These are phyloP conservation scores for Melanotaenia pygmaea DNA, from an alignment of 2,797 vertebrate species.

Conservation along the genomic window DNA sequence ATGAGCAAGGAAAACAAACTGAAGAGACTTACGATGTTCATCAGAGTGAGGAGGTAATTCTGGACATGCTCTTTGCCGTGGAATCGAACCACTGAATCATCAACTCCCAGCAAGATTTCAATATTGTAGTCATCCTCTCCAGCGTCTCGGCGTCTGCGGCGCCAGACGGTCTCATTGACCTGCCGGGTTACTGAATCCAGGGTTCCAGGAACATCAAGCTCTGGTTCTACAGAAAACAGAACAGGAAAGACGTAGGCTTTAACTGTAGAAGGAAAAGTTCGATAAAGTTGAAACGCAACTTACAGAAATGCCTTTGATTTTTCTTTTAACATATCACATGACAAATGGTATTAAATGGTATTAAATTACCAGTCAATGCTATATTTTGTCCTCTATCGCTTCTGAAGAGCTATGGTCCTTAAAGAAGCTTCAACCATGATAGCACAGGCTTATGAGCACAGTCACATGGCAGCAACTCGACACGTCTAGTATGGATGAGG, in stretches of 20 bases:
- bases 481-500: too few species aligned
- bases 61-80: constrained; percentile 98
- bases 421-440: too few species aligned
- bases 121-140: constrained; percentile 93
- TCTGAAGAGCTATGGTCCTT: too few species aligned
- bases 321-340: too few species aligned
- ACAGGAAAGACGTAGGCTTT: background rate
- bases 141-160: constrained; percentile 84
- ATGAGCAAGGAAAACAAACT: background rate
- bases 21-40: constrained; percentile 94
- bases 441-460: too few species aligned
- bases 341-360: too few species aligned
- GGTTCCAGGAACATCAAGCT: constrained; percentile 68
- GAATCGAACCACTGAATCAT: constrained; percentile 96
- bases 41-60: constrained; percentile 97
- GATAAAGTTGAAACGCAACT: background rate
- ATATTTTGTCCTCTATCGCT: too few species aligned
- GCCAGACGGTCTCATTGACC: constrained; percentile 85
- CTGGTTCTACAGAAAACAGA: constrained; percentile 65
- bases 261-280: background rate
- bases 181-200: constrained; percentile 82
- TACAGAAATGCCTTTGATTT: background rate
- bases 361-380: too few species aligned
- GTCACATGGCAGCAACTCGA: too few species aligned
- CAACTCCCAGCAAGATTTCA: constrained; percentile 95